Percentiles rank a stretch among this genome's conserved stretches.
phyloP scores from a whole-genome alignment of 2,797 vertebrate species.

The Gallinago nigripennis region DNA sequence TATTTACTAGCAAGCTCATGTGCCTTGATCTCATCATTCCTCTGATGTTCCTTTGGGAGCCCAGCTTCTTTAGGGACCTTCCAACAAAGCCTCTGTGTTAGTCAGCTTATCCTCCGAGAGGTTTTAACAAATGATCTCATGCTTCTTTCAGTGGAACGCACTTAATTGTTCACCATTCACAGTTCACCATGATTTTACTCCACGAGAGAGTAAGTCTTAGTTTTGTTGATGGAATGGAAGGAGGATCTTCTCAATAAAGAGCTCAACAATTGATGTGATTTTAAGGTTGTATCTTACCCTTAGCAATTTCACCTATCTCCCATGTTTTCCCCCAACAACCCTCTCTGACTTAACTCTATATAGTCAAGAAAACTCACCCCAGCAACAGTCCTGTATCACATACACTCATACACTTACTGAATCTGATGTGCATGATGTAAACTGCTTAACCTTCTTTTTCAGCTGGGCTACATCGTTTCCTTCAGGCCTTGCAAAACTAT shows the following conservation, averaged over 20 bases:
- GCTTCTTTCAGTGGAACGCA: background rate
- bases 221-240: background rate
- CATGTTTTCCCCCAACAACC: background rate
- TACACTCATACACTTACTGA: background rate
- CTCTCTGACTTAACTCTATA: background rate
- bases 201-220: background rate
- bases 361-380: background rate
- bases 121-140: background rate
- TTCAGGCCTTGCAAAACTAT: background rate
- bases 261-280: background rate
- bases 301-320: background rate
- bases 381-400: background rate
- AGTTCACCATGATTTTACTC: background rate
- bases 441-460: background rate
- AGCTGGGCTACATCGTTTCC: background rate
- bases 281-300: background rate
- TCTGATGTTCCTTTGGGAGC: background rate
- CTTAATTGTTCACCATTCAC: background rate
- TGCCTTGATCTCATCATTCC: background rate
- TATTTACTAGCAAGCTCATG: background rate
- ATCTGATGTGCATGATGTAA: background rate
- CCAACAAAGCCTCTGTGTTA: background rate
- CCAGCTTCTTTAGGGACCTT: background rate
- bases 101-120: background rate
- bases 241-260: background rate